A percentile compares a stretch with the other conserved stretches of the same genome.
Evolutionary conservation across 2,888 invertebrate genomes (phyloP).

Genomic region (Plebejus melissa): DNA sequence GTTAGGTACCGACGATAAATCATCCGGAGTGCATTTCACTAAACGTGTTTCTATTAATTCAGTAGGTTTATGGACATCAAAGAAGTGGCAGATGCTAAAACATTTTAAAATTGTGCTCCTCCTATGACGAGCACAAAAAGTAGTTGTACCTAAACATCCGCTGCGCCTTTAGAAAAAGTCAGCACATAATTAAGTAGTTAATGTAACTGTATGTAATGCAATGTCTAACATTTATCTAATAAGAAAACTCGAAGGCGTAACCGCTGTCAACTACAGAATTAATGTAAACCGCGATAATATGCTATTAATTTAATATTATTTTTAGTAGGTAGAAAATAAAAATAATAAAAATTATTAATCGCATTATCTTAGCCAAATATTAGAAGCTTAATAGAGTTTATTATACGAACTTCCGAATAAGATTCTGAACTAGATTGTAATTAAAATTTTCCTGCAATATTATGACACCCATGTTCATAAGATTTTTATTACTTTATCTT

Average conservation of each 20-base stretch:
- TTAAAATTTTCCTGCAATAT: neutral
- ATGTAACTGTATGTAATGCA: conserved; percentile 4
- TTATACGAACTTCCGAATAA: no score
- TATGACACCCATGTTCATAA: neutral
- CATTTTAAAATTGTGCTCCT: neutral
- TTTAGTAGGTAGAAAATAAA: neutral
- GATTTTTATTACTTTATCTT: neutral
- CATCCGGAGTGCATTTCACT: neutral
- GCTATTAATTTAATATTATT: neutral
- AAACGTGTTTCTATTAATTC: neutral
- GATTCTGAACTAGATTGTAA: neutral
- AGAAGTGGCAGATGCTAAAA: neutral
- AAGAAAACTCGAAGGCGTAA: neutral
- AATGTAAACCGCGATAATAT: neutral
- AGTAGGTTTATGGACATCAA: neutral
- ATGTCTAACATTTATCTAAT: conserved; percentile 13
- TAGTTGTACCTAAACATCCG: neutral
- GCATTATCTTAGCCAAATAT: no score
- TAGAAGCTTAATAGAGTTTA: no score
- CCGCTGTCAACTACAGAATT: neutral
- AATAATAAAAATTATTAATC: neutral
- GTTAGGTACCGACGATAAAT: neutral
- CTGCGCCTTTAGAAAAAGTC: neutral
- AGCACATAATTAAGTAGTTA: conserved; percentile 11
- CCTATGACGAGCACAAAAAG: neutral